These are phyloP conservation scores for Idaea dimidiata DNA, from an alignment of 2,888 invertebrate species.

Conservation along the genomic window DNA sequence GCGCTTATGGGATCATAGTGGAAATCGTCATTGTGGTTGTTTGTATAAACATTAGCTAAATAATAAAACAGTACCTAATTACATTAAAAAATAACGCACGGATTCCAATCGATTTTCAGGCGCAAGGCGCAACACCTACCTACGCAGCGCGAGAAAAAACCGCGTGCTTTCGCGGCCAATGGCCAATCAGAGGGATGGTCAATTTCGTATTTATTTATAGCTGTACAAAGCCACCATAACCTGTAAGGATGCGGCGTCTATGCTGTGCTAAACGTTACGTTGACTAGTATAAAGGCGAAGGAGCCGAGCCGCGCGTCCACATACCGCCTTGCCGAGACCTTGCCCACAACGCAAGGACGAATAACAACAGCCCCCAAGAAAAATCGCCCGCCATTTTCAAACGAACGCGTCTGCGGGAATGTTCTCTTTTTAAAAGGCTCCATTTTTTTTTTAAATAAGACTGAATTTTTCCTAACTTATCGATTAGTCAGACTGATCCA, in stretches of 20 bases:
- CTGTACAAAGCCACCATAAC: slow-evolving; percentile 27
- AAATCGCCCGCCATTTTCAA: slow-evolving; percentile 67
- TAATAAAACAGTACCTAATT: neutral
- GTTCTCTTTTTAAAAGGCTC: slow-evolving; percentile 45
- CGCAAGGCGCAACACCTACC: neutral
- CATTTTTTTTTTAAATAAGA: slow-evolving; percentile 24
- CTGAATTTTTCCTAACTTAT: slow-evolving; percentile 23
- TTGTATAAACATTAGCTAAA: neutral
- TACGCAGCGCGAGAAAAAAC: neutral
- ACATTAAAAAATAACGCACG: neutral
- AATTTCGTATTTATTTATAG: slow-evolving; percentile 37
- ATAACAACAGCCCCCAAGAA: slow-evolving; percentile 62
- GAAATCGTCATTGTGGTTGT: neutral
- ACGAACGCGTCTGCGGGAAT: slow-evolving; percentile 61
- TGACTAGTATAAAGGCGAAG: slow-evolving; percentile 71
- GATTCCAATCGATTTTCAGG: neutral
- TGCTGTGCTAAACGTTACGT: slow-evolving; percentile 49
- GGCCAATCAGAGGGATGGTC: slow-evolving; percentile 9
- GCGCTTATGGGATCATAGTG: too few species aligned
- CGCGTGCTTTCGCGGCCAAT: neutral
- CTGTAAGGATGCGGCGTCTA: slow-evolving; percentile 26
- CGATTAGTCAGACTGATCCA: slow-evolving; percentile 14
- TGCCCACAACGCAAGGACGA: slow-evolving; percentile 75
- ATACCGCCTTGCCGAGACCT: slow-evolving; percentile 70
- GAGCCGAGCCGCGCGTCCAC: slow-evolving; percentile 59